These are phyloP conservation scores for Danaus plexippus DNA, from an alignment of 1,140 invertebrate species.

Conservation along the genomic window DNA sequence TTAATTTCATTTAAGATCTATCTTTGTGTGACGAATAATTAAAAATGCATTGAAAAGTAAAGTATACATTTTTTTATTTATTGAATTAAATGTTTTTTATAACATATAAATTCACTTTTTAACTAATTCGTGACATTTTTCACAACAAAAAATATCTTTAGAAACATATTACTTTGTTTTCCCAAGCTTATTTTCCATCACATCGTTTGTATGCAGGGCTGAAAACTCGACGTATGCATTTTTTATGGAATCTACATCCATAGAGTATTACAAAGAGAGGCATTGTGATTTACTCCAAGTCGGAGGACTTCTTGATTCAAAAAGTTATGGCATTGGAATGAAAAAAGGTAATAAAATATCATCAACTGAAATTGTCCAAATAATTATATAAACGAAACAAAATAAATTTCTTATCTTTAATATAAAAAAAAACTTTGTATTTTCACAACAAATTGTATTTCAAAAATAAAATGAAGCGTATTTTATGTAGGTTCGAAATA, in stretches of 20 bases:
- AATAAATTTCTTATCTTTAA: not conserved
- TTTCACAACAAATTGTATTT: not conserved
- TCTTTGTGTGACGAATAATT: not conserved
- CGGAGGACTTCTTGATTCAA: constrained; percentile 82
- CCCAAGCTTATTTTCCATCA: not conserved
- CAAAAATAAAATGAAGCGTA: not conserved
- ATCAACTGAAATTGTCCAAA: too few species aligned
- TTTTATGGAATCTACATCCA: constrained; percentile 87
- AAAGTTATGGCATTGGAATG: constrained; percentile 87
- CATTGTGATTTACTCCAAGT: constrained; percentile 85
- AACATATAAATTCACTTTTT: too few species aligned
- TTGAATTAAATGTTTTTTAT: too few species aligned
- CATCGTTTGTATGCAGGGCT: constrained; percentile 30
- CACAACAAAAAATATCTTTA: too few species aligned
- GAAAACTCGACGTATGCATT: constrained; percentile 80
- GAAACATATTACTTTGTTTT: too few species aligned
- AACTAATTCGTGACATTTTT: too few species aligned
- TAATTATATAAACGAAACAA: too few species aligned
- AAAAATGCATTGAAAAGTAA: too few species aligned
- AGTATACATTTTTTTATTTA: too few species aligned
- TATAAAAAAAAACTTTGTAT: constrained; percentile 3
- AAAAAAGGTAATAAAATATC: constrained; percentile 42
- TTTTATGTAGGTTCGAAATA: constrained; percentile 76
- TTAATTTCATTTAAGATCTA: too few species aligned
- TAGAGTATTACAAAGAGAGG: constrained; percentile 83